phyloP scores from a whole-genome alignment of 2,113 vertebrate species.

The Ancistrus triradiatus region DNA sequence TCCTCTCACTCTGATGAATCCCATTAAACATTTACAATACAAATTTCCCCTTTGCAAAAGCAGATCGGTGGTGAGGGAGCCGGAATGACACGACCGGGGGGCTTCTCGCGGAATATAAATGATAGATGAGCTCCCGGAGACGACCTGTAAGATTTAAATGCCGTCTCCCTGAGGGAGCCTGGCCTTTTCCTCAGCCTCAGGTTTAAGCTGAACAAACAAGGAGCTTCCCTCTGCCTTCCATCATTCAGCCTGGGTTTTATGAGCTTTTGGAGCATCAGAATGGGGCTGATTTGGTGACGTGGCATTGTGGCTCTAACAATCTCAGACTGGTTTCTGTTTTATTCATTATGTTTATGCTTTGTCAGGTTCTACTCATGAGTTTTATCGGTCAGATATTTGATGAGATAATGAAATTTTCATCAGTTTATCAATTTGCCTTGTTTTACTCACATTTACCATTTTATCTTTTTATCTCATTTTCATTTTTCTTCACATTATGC shows the following conservation, averaged over 20 bases:
- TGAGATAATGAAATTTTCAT: too few relatives aligned
- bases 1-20: conserved; percentile 46
- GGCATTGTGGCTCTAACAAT: too few relatives aligned
- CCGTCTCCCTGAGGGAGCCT: conserved; percentile 34
- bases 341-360: too few relatives aligned
- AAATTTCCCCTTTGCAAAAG: conserved; percentile 51
- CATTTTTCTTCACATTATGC: too few relatives aligned
- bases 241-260: conserved; percentile 40
- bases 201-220: conserved; percentile 50
- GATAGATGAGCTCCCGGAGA: conserved; percentile 40
- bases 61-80: conserved; percentile 31
- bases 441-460: too few relatives aligned
- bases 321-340: too few relatives aligned
- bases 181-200: conserved; percentile 39
- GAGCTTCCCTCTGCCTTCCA: conserved; percentile 28
- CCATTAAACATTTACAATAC: conserved; percentile 66
- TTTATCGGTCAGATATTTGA: too few relatives aligned
- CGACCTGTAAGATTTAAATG: conserved; percentile 38
- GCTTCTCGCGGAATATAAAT: conserved; percentile 35
- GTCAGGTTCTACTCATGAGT: too few relatives aligned
- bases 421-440: too few relatives aligned
- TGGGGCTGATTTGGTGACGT: too few relatives aligned
- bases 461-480: too few relatives aligned
- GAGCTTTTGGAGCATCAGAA: too few relatives aligned
- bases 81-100: conserved; percentile 42